Evolutionary conservation across 2,113 vertebrate genomes (phyloP), one percentile per base, ranked within the genome.

Genomic region (Aptenodytes forsteri): DNA sequence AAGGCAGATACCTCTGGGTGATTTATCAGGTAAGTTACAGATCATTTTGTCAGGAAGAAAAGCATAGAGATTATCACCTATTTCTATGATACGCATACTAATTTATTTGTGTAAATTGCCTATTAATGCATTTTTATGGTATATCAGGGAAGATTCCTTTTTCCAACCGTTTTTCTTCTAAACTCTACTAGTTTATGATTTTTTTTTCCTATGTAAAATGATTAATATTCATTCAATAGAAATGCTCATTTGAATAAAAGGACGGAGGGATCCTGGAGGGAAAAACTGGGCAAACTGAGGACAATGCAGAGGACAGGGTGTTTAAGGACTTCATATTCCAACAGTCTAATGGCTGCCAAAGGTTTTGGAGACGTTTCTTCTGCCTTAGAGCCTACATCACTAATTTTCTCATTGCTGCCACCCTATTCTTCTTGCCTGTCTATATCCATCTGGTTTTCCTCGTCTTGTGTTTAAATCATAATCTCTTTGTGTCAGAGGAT

Each of bases 351-450:
- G 17, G 32, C 62, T 96, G 94, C 86, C 87, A 94, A 83, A 90
- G 26, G 13, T 83, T 95, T 95, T 83, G 83, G 46, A 89, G 52
- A 73, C 69, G 44, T 91, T 96, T 93, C 44, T 82, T 44, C 62
- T 91, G 70, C 73, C 70, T n/a, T 40, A 44, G 52, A 91, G 79
- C 26, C 13, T 65, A 42, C 52, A 87, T 7, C 27, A 59, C 18
- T 18, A 47, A 13, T 72, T 67, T 89, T 84, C 61, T 64, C 42
- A 47, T 72, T 91, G 81, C 61, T 83, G 47, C 42, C 61, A 72
- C 16, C 23, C 91, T 89, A 62, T 95, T 96, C 83, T 96, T 93
- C 87, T 85, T 91, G 81, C 14, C 38, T 79, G 61, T 69, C 23
- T 82, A 32, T 40, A 52, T 20, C 30, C 70, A 87, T 61, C 71